These are phyloP conservation scores for Nomada hirtipes DNA, from an alignment of 2,888 invertebrate genomes.

Conservation along the genomic window DNA sequence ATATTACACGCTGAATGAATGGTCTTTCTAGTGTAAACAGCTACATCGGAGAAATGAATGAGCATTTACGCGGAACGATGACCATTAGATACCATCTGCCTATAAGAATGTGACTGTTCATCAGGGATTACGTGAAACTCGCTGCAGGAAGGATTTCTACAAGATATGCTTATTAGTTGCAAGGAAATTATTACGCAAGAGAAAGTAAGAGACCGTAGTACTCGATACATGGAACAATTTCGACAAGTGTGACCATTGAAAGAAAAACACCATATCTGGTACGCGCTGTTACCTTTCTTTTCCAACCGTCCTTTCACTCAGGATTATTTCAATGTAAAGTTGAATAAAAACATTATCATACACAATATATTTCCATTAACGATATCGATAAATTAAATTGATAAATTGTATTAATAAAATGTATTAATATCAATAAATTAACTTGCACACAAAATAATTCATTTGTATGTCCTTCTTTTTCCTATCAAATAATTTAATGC, in stretches of 20 bases:
- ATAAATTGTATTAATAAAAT: too few relatives aligned
- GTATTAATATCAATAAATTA: too few relatives aligned
- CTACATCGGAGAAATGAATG: slow-evolving; percentile 18
- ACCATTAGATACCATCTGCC: slow-evolving; percentile 10
- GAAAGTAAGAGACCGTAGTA: slow-evolving; percentile 25
- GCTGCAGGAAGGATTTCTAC: slow-evolving; percentile 33
- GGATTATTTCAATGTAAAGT: not conserved
- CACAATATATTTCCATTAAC: too few relatives aligned
- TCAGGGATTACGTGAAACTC: slow-evolving; percentile 49
- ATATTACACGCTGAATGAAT: not conserved
- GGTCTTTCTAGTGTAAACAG: slow-evolving; percentile 14
- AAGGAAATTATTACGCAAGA: slow-evolving; percentile 42
- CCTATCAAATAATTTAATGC: too few relatives aligned
- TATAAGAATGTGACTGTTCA: slow-evolving; percentile 21
- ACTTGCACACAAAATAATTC: too few relatives aligned
- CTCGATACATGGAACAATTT: slow-evolving; percentile 21
- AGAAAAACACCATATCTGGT: not conserved
- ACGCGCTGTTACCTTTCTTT: not conserved
- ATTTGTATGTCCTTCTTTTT: too few relatives aligned
- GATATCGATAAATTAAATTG: too few relatives aligned
- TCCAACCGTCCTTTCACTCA: not conserved
- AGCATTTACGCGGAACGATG: slow-evolving; percentile 27
- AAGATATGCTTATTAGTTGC: slow-evolving; percentile 29
- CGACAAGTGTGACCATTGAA: not conserved
- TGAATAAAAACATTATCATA: too few relatives aligned